Evolutionary conservation across 2,888 invertebrate genomes (phyloP), one percentile per base, ranked within the genome.

Genomic region (Apeira syringaria): DNA sequence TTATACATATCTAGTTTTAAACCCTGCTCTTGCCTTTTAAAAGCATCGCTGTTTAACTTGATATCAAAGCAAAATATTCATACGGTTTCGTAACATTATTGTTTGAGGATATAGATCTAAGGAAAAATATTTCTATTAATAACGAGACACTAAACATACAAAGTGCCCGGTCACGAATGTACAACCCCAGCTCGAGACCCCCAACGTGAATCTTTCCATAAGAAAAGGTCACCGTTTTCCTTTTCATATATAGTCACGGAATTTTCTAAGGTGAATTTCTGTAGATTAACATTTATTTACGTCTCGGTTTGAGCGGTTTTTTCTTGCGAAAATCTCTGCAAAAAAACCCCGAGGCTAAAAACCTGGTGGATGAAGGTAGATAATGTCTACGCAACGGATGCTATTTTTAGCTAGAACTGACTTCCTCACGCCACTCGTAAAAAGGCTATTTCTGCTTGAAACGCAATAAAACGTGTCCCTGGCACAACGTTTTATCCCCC

Each of bases 391-490:
- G 45, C 46, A 47, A 50, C 48, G 34, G 45, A 35, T 43, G 56
- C 58, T 67, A 71, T 70, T 65, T 59, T 56, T 61, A 58, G 56
- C 47, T 46, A 20, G 39, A 48, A 54, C 59, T 50, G 57, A 60
- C 64, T 63, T 61, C 64, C 61, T 47, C 50, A 49, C 59, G 54
- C 56, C 50, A 61, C 62, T 74, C 73, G 68, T 76, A 74, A 74
- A 75, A 71, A 64, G 58, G 64, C 61, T 66, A 73, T 75, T 74
- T 67, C 65, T 64, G 61, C 61, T 61, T 52, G 50, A 54, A 62
- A 63, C 62, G 69, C 59, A 65, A 71, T 78, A 76, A 75, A 77
- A 66, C 55, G 56, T 68, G 61, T 65, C 64, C 60, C 57, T 59
- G 61, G 65, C 64, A 68, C 53, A 48, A 54, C 56, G 58, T 64